A percentile compares a stretch with the other conserved stretches of the same genome.
These are phyloP conservation scores for Halcyon leucocephala DNA, from an alignment of 2,797 vertebrate species.

Conservation along the genomic window DNA sequence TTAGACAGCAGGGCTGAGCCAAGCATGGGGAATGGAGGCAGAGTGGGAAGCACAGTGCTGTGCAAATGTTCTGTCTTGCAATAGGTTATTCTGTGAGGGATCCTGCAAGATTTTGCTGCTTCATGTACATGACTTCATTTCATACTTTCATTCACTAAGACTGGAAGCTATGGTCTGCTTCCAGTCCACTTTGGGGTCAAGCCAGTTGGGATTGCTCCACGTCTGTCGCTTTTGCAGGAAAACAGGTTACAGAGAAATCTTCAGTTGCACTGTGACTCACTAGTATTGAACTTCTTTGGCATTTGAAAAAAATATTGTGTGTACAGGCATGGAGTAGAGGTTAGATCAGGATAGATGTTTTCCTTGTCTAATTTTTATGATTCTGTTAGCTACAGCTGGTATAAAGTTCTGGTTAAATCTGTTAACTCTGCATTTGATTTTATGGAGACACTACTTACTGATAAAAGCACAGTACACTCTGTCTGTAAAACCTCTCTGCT, in stretches of 20 bases:
- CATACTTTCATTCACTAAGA: neutral
- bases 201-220: neutral
- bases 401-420: neutral
- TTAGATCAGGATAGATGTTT: neutral
- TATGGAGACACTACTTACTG: neutral
- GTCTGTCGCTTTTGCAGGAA: neutral
- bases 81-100: neutral
- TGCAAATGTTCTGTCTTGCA: rapidly evolving
- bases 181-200: neutral
- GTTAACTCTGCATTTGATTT: neutral
- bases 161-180: neutral
- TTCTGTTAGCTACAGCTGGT: neutral
- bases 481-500: neutral
- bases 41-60: no score
- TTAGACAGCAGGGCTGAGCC: neutral
- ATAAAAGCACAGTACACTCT: neutral
- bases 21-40: neutral
- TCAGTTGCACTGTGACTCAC: neutral
- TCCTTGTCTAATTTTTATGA: neutral
- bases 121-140: neutral
- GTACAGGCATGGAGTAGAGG: neutral
- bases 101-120: neutral
- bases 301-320: neutral
- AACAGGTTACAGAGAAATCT: neutral
- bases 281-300: neutral